Evolutionary conservation across 2,113 vertebrate species (phyloP).

Genomic region (Pelusios castaneus): DNA sequence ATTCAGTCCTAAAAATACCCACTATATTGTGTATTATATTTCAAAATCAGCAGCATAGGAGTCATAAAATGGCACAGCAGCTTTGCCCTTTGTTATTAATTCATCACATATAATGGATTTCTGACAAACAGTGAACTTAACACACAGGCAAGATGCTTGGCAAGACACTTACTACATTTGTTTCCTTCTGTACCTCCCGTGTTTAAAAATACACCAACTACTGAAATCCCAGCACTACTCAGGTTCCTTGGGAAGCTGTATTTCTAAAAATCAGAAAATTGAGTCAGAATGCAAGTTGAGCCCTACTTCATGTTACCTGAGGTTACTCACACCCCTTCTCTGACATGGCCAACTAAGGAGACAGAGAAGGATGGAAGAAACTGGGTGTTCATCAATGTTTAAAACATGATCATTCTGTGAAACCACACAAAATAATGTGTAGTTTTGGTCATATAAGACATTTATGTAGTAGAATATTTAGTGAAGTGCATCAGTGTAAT

Average conservation of each 20-base stretch:
- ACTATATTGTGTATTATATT: neutral
- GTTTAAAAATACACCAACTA: neutral
- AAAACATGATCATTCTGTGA: neutral
- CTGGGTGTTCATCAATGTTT: neutral
- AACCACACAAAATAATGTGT: neutral
- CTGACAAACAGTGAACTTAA: neutral
- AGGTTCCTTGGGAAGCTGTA: neutral
- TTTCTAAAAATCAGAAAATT: neutral
- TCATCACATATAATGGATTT: conserved; percentile 21
- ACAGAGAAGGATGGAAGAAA: neutral
- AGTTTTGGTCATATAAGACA: neutral
- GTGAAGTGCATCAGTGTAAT: neutral
- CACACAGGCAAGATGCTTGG: neutral
- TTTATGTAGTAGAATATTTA: neutral
- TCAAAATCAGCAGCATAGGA: conserved; percentile 16
- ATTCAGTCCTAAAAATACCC: neutral
- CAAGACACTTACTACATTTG: neutral
- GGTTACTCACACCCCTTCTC: neutral
- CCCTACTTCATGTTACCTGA: neutral
- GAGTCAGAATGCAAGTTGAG: neutral
- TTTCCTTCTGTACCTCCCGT: neutral
- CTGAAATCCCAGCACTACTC: neutral
- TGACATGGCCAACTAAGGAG: neutral
- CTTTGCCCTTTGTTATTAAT: neutral
- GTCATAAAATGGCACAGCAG: neutral